A percentile compares a stretch with the other conserved stretches of the same genome.
phyloP scores from a whole-genome alignment of 92 coral and sea anemone genomes.

The Virgularia gustaviana region DNA sequence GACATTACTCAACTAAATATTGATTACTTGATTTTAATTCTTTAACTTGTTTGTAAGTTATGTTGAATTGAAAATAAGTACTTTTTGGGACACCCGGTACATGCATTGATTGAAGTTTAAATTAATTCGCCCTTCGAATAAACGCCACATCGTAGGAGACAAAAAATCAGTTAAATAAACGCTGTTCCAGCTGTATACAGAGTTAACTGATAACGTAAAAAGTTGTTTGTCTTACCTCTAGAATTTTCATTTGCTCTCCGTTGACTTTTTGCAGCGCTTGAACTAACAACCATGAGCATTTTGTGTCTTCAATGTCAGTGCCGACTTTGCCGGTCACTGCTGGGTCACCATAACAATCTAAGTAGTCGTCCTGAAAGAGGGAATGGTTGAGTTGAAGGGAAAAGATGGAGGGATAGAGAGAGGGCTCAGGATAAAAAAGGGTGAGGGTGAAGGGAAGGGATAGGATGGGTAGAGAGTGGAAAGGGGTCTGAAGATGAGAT shows the following conservation, averaged over 20 bases:
- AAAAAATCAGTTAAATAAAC: not conserved
- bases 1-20: too few relatives aligned
- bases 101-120: too few relatives aligned
- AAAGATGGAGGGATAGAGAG: too few relatives aligned
- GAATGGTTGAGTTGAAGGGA: too few relatives aligned
- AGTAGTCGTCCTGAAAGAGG: constrained; percentile 70
- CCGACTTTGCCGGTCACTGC: constrained; percentile 89
- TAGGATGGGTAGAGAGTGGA: not conserved
- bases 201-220: not conserved
- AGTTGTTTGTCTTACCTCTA: constrained; percentile 60
- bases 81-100: too few relatives aligned
- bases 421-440: too few relatives aligned
- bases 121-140: too few relatives aligned
- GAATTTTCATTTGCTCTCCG: constrained; percentile 59
- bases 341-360: constrained; percentile 93
- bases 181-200: not conserved
- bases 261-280: constrained; percentile 72
- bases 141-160: not conserved
- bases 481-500: too few relatives aligned
- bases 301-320: constrained; percentile 92
- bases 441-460: too few relatives aligned
- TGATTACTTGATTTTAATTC: too few relatives aligned
- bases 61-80: too few relatives aligned
- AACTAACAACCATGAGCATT: constrained; percentile 90
- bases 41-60: too few relatives aligned